Evolutionary conservation across 2,113 vertebrate species (phyloP).

Genomic region (Cochlearius cochlearius): DNA sequence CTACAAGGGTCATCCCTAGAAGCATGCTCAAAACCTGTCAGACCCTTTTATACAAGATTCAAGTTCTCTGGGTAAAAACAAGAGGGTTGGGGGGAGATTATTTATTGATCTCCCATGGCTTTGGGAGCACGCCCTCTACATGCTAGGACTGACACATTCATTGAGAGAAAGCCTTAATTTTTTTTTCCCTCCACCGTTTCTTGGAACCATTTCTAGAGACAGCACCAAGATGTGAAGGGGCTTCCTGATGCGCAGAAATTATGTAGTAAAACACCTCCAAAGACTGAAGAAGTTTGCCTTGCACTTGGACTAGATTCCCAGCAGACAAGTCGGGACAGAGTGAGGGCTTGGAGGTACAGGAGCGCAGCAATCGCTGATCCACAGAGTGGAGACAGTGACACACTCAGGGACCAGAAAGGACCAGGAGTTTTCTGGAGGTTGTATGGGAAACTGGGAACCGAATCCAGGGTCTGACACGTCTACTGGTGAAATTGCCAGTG

Average conservation of each 20-base stretch:
- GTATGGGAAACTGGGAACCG: neutral
- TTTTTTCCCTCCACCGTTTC: neutral
- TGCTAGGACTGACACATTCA: neutral
- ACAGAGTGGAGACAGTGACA: fast-evolving
- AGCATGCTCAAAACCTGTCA: neutral
- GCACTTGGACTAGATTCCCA: neutral
- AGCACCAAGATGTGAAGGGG: neutral
- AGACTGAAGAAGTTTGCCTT: neutral
- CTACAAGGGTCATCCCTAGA: neutral
- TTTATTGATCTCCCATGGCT: neutral
- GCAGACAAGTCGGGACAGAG: neutral
- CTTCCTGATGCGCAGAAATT: neutral
- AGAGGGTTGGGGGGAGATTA: neutral
- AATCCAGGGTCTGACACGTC: slow-evolving; percentile 1
- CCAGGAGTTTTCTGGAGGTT: neutral
- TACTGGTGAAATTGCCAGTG: neutral
- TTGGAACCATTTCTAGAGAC: neutral
- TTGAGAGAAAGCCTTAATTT: neutral
- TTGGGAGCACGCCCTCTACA: neutral
- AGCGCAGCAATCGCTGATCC: fast-evolving
- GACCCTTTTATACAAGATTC: neutral
- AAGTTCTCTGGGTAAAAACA: neutral
- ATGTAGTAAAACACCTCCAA: neutral
- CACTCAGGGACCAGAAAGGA: neutral
- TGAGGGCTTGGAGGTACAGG: neutral